Evolutionary conservation across 1,140 invertebrate genomes (phyloP).

Genomic region (Zaprionus davidi): DNA sequence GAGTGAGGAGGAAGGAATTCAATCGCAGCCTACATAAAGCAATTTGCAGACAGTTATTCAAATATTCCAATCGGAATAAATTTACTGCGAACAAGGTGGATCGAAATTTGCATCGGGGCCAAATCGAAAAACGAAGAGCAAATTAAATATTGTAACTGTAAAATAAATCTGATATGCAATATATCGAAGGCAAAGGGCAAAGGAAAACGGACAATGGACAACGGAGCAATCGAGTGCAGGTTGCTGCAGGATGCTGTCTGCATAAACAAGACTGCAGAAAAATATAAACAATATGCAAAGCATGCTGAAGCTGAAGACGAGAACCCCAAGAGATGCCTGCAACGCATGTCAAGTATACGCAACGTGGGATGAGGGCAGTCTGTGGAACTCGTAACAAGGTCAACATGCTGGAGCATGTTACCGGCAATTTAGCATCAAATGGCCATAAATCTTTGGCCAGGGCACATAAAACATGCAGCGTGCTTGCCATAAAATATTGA

Average conservation of each 20-base stretch:
- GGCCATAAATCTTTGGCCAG: constrained; percentile 51
- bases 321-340: constrained; percentile 1
- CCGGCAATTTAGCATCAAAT: constrained; percentile 65
- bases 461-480: constrained; percentile 19
- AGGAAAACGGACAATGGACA: constrained; percentile 32
- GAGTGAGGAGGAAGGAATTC: not conserved
- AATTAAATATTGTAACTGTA: constrained; percentile 77
- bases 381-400: constrained; percentile 59
- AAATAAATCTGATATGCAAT: constrained; percentile 69
- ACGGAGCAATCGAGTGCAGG: constrained; percentile 35
- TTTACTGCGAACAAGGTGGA: constrained; percentile 38
- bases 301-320: constrained; percentile 44
- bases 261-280: constrained; percentile 59
- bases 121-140: constrained; percentile 67
- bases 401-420: constrained; percentile 51
- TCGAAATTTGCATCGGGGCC: constrained; percentile 52
- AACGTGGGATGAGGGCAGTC: constrained; percentile 13
- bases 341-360: constrained; percentile 66
- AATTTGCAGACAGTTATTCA: constrained; percentile 38
- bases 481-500: constrained; percentile 43
- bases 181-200: constrained; percentile 49
- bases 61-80: constrained; percentile 43
- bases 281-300: constrained; percentile 76
- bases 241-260: constrained; percentile 32
- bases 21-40: constrained; percentile 23